These are phyloP conservation scores for Phyllopteryx taeniolatus DNA, from an alignment of 2,113 vertebrate genomes.

Conservation along the genomic window DNA sequence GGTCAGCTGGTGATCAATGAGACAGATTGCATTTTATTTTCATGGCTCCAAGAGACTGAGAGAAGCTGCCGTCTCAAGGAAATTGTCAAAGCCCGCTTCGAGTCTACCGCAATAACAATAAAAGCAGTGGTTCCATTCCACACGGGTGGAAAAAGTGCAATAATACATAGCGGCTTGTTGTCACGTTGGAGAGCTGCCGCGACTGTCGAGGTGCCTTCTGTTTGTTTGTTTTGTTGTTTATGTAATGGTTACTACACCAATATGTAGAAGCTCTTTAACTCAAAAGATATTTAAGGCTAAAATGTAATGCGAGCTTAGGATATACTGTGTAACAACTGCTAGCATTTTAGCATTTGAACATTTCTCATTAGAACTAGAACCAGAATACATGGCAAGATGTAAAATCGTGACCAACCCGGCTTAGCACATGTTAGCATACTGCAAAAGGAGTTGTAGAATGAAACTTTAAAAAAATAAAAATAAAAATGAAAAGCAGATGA, in stretches of 20 bases:
- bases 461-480: no score
- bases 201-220: not conserved
- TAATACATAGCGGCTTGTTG: not conserved
- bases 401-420: no score
- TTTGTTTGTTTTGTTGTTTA: no score
- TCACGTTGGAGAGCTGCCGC: not conserved
- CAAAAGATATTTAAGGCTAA: not conserved
- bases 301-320: not conserved
- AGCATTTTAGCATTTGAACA: no score
- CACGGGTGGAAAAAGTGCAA: conserved; percentile 1
- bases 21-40: conserved; percentile 40
- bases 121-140: conserved; percentile 9
- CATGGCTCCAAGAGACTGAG: conserved; percentile 25
- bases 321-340: no score
- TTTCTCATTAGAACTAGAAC: no score
- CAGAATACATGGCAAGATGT: no score
- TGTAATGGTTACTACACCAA: no score
- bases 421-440: no score
- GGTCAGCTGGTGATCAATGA: conserved; percentile 36
- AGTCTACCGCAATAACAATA: conserved; percentile 25
- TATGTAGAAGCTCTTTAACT: no score
- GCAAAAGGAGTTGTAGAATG: no score
- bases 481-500: no score
- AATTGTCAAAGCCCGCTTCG: conserved; percentile 23
- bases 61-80: conserved; percentile 16